Conservation (phyloP, 2,888 invertebrate species). For the Drosophila birchii region DNA sequence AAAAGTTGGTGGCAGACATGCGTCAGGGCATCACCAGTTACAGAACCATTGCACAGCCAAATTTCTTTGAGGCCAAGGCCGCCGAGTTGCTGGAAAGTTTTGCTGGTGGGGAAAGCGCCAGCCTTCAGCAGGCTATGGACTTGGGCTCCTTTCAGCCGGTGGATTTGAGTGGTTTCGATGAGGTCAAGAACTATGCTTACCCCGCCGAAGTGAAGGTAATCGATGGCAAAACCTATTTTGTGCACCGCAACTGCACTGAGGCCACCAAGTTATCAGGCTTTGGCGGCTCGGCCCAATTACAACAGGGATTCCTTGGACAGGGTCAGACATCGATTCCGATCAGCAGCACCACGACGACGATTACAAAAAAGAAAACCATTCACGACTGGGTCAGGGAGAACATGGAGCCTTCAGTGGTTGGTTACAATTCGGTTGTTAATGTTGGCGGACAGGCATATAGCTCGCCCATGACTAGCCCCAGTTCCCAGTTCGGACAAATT, state of each 20-base stretch:
- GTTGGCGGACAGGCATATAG: constrained; percentile 53
- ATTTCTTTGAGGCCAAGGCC: constrained; percentile 83
- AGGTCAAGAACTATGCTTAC: constrained; percentile 80
- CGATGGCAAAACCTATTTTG: constrained; percentile 82
- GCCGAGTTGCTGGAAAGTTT: constrained; percentile 72
- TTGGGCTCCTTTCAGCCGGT: constrained; percentile 65
- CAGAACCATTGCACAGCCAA: constrained; percentile 76
- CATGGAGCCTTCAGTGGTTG: constrained; percentile 78
- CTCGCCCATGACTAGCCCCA: constrained; percentile 26
- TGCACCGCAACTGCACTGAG: constrained; percentile 83
- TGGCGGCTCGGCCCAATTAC: constrained; percentile 51
- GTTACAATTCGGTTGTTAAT: constrained; percentile 80
- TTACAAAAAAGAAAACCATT: constrained; percentile 64
- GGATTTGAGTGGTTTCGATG: constrained; percentile 79
- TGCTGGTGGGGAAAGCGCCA: constrained; percentile 25
- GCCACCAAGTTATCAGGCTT: constrained; percentile 65
- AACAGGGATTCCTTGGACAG: constrained; percentile 35
- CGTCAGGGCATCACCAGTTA: constrained; percentile 76
- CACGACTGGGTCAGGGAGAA: constrained; percentile 77
- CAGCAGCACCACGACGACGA: constrained; percentile 58
- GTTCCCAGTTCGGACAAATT: constrained; percentile 51
- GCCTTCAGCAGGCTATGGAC: constrained; percentile 69
- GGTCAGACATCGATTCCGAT: constrained; percentile 18
- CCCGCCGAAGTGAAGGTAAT: constrained; percentile 83
- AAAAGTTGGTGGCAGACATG: constrained; percentile 81